These are phyloP conservation scores for Catostomus latipinnis DNA, from an alignment of 2,797 vertebrate genomes.

Conservation along the genomic window DNA sequence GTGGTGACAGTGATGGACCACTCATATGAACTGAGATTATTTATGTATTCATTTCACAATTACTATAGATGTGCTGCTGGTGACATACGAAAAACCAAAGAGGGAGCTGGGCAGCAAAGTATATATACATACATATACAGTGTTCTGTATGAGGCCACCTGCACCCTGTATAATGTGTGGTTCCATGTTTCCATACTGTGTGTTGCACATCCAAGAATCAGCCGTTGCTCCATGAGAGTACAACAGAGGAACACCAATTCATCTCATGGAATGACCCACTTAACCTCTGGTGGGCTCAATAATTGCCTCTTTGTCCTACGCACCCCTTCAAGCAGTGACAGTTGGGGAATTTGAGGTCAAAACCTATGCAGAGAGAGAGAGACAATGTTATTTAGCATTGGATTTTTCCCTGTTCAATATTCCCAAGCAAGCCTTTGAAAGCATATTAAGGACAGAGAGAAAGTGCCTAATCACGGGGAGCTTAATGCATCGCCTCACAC, in stretches of 20 bases:
- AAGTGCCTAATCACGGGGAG: conserved; percentile 49
- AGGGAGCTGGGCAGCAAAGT: no score
- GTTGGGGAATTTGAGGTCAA: conserved; percentile 24
- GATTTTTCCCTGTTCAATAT: conserved; percentile 33
- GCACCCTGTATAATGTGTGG: not conserved
- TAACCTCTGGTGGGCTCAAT: conserved; percentile 41
- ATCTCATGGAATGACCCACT: conserved; percentile 29
- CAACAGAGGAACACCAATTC: conserved; percentile 4
- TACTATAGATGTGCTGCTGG: conserved; percentile 17
- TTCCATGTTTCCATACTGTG: conserved; percentile 1
- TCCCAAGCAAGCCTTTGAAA: conserved; percentile 27
- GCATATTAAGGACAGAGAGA: conserved; percentile 42
- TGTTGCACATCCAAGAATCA: not conserved
- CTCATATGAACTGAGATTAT: conserved; percentile 29
- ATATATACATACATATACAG: no score
- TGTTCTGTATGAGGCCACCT: not conserved
- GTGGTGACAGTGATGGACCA: not conserved
- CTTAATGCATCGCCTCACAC: conserved; percentile 43
- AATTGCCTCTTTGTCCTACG: conserved; percentile 41
- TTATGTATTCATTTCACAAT: conserved; percentile 5
- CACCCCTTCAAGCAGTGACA: conserved; percentile 37
- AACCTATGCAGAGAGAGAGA: conserved; percentile 7
- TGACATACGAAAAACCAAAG: no score
- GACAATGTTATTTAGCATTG: conserved; percentile 11
- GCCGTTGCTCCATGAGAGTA: not conserved